These are phyloP conservation scores for Drosophila persimilis DNA, from an alignment of 1,140 invertebrate species.

Conservation along the genomic window DNA sequence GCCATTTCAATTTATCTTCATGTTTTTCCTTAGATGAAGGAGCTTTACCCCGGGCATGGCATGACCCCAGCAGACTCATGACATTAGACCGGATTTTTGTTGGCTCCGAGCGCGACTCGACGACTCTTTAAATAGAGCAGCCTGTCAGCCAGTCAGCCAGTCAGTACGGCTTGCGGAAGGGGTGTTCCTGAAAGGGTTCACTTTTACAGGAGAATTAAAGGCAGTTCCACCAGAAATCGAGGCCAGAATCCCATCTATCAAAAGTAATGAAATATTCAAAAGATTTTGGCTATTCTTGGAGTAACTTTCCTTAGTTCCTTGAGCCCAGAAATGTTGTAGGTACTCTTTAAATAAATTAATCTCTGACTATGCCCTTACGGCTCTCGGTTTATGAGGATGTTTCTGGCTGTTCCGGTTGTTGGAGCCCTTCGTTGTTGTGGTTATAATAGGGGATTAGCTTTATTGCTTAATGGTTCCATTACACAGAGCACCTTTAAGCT, in stretches of 20 bases:
- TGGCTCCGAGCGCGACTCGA: neutral
- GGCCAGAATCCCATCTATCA: neutral
- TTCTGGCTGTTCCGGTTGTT: too few relatives aligned
- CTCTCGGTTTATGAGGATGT: too few relatives aligned
- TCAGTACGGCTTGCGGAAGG: constrained; percentile 1
- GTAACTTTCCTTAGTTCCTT: too few relatives aligned
- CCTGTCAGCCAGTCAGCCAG: constrained; percentile 30
- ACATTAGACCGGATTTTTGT: constrained; percentile 30
- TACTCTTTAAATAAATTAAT: too few relatives aligned
- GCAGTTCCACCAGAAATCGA: too few relatives aligned
- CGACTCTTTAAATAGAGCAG: constrained; percentile 35
- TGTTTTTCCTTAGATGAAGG: constrained; percentile 20
- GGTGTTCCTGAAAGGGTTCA: constrained; percentile 28
- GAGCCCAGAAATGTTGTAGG: too few relatives aligned
- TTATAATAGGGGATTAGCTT: too few relatives aligned
- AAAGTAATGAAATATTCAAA: neutral
- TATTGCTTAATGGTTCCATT: too few relatives aligned
- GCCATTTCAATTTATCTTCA: constrained; percentile 51
- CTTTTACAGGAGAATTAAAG: neutral
- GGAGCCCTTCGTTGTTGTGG: too few relatives aligned
- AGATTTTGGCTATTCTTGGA: too few relatives aligned
- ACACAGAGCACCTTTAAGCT: too few relatives aligned
- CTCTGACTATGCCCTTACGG: too few relatives aligned
- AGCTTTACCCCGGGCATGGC: neutral
- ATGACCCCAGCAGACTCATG: neutral